Evolutionary conservation across 1,140 invertebrate genomes (phyloP).

Genomic region (Galleria mellonella): DNA sequence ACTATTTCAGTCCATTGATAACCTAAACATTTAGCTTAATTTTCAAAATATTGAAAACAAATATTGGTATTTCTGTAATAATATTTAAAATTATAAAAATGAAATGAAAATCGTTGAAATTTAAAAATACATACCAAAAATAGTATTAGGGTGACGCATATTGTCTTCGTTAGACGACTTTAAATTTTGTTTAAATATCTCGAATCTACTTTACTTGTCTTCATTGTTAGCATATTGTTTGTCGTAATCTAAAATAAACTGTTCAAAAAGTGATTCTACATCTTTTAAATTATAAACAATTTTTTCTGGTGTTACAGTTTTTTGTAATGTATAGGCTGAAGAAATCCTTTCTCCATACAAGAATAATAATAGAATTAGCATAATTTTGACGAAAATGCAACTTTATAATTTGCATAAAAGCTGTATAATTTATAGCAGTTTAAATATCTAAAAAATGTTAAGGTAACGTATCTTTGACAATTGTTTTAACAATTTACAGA

Average conservation of each 20-base stretch:
- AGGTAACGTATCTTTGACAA: no score
- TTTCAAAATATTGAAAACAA: background rate
- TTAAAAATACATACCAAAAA: background rate
- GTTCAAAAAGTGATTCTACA: background rate
- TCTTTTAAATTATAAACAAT: background rate
- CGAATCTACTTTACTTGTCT: background rate
- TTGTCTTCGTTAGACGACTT: background rate
- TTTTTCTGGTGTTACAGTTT: no score
- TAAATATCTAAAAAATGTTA: no score
- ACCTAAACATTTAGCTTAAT: no score
- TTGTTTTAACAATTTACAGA: no score
- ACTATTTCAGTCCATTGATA: background rate
- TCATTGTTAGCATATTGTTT: background rate
- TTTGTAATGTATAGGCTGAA: no score
- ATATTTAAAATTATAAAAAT: background rate
- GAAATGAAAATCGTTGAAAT: background rate
- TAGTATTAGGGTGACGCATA: background rate
- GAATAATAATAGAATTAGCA: no score
- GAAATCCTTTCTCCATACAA: no score
- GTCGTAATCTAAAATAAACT: background rate
- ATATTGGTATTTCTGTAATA: background rate
- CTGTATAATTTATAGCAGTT: no score
- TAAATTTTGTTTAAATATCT: background rate
- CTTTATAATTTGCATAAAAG: no score
- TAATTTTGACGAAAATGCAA: no score